Base-by-base conservation (phyloP, 2,113 vertebrate species). In the Pholis gunnellus region DNA sequence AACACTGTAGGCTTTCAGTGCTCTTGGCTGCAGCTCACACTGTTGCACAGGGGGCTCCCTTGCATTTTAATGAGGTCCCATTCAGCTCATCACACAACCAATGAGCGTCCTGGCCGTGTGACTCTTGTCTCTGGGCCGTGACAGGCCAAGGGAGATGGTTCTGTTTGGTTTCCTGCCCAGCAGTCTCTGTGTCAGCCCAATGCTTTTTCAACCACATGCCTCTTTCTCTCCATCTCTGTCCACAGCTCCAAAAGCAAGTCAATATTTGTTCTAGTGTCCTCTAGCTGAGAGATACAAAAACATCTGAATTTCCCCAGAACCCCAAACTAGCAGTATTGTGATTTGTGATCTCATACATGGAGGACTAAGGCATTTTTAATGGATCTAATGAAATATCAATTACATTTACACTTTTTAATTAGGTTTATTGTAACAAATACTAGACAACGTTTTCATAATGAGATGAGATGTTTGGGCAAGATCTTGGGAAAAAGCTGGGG, bases 41-140 rank as follows among this genome's bases (percentile, higher is more conserved):
- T 75, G 69, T 75, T 29, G 81, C 89, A 82, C 83, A 48, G 81
- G 18, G 59, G 69, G 81, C 81, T 81, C 81, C 14, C 81, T 85
- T 85, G 91, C 87, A 93, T 92, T 81, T 91, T 78, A 92, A 94
- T 91, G 68, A 89, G 75, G 46, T 86, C 75, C 85, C 54, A 87
- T 92, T 93, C 79, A 92, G 64, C 27, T 42, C 85, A 76, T 63
- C 60, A 79, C 73, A 86, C 79, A 79, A 57, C 86, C 65, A 84
- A 52, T 86, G 75, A 79, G 50, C 80, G 69, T 75, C 63, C 78
- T 75, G 87, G 79, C 78, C 64, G 82, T 74, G 82, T 22, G 70
- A 44, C 73, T 78, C 61, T 34, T 40, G 50, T 69, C 78, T 79
- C 48, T 78, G 64, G 72, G 25, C 57, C 29, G 60, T 65, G 81